Conservation (phyloP, 2,797 vertebrate species). For the Enteromius thamalakanensis region DNA sequence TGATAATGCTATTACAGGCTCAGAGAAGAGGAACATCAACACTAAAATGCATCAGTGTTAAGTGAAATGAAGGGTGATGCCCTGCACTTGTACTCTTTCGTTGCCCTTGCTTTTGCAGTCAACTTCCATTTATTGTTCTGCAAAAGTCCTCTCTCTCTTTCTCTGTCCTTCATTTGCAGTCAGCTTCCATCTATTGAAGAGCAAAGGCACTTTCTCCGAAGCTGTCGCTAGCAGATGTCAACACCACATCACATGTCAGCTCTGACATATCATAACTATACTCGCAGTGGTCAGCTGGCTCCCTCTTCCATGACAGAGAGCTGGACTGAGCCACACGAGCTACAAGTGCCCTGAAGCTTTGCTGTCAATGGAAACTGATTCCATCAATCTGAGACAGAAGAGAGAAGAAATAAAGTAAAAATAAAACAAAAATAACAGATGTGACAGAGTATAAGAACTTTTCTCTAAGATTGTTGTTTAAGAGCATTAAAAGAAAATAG, state of each 20-base stretch:
- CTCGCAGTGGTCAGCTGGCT: conserved; percentile 47
- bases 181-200: conserved; percentile 14
- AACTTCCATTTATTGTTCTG: conserved; percentile 24
- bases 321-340: conserved; percentile 41
- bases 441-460: background rate
- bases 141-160: conserved; percentile 26
- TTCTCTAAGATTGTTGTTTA: background rate
- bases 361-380: conserved; percentile 32
- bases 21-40: conserved; percentile 16
- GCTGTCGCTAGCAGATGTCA: conserved; percentile 54
- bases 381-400: conserved; percentile 26
- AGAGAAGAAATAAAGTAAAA: background rate
- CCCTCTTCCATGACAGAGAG: conserved; percentile 23
- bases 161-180: conserved; percentile 34
- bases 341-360: conserved; percentile 40
- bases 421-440: conserved; percentile 18
- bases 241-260: conserved; percentile 46
- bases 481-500: background rate
- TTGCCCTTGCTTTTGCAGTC: conserved; percentile 26
- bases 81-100: conserved; percentile 25
- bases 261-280: conserved; percentile 45
- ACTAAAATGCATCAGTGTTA: conserved; percentile 17
- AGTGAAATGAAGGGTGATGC: conserved; percentile 38
- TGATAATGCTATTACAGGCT: conserved; percentile 34
- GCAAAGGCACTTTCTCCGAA: conserved; percentile 26